Evolutionary conservation across 2,797 vertebrate genomes (phyloP), one percentile per base, ranked within the genome.

Genomic region (Podarcis lilfordi): DNA sequence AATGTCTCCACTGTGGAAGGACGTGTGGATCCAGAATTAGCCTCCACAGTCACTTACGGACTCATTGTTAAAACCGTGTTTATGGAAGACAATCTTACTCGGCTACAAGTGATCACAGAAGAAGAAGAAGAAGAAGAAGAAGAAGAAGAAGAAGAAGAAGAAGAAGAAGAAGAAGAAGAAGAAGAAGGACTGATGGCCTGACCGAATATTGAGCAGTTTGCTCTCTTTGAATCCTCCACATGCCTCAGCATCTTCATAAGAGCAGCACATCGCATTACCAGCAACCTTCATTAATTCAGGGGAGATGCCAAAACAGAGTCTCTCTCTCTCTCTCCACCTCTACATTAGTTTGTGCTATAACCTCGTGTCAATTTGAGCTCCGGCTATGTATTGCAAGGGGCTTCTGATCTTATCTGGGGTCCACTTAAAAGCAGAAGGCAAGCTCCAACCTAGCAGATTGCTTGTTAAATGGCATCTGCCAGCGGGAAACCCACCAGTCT

Each of bases 351-450:
- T 68, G 19, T 15, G 66, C 37, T 40, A 21, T 35, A 55, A 71
- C 32, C 4, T 13, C 1, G 7, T 84, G 75, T 55, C 74, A 75
- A 64, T 32, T n/a, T 35, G 61, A 17, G 32, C 45, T 43, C 13
- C n/a, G 8, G 81, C 19, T 59, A 76, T n/a, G 7, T 37, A 37
- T 59, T 79, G 64, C 35, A 29, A n/a, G 9, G 74, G 8, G 13
- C 61, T 68, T 59, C 43, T 45, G 43, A 77, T 69, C 71, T 69
- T 68, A 77, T 27, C 74, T 27, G 61, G 74, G 74, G 80, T 61
- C 87, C 35, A 15, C 74, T 83, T 77, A 55, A 82, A 82, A 82
- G 80, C 40, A 75, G 37, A 66, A 82, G 69, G 69, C 50, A 82
- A 64, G 29, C 37, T 82, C 29, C 25, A 43, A 78, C 69, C 68